Evolutionary conservation across 2,888 invertebrate species (phyloP).

Genomic region (Seira musarum): DNA sequence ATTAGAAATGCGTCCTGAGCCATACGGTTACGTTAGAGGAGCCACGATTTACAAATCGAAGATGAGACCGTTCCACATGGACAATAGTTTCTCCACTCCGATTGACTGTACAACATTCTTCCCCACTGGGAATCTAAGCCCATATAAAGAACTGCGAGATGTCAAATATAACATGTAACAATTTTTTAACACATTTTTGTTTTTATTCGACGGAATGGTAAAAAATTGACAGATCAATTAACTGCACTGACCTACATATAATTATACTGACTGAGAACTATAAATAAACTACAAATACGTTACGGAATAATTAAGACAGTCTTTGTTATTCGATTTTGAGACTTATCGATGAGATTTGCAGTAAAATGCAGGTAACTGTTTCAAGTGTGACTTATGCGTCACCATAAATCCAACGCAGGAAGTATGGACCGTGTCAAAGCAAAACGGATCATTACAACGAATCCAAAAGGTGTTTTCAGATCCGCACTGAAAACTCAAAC

Average conservation of each 20-base stretch:
- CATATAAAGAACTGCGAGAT: slow-evolving; percentile 65
- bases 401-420: slow-evolving; percentile 65
- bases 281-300: too few species aligned
- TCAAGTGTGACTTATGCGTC: slow-evolving; percentile 44
- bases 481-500: slow-evolving; percentile 12
- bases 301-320: too few species aligned
- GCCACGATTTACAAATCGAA: slow-evolving; percentile 56
- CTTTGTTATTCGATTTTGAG: too few species aligned
- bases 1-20: slow-evolving; percentile 53
- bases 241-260: too few species aligned
- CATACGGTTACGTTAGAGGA: slow-evolving; percentile 49
- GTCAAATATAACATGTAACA: slow-evolving; percentile 57
- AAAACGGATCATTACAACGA: slow-evolving; percentile 65
- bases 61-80: slow-evolving; percentile 59
- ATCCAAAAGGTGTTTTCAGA: slow-evolving; percentile 60
- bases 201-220: slow-evolving; percentile 21
- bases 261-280: too few species aligned
- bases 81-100: slow-evolving; percentile 63
- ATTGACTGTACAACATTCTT: slow-evolving; percentile 32
- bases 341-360: slow-evolving; percentile 62
- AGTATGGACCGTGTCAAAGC: slow-evolving; percentile 65
- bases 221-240: too few species aligned
- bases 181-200: too few species aligned
- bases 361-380: slow-evolving; percentile 65
- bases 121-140: slow-evolving; percentile 59